A percentile compares a stretch with the other conserved stretches of the same genome.
phyloP scores from a whole-genome alignment of 1,140 invertebrate genomes.

The Lepidotrigona ventralis region DNA sequence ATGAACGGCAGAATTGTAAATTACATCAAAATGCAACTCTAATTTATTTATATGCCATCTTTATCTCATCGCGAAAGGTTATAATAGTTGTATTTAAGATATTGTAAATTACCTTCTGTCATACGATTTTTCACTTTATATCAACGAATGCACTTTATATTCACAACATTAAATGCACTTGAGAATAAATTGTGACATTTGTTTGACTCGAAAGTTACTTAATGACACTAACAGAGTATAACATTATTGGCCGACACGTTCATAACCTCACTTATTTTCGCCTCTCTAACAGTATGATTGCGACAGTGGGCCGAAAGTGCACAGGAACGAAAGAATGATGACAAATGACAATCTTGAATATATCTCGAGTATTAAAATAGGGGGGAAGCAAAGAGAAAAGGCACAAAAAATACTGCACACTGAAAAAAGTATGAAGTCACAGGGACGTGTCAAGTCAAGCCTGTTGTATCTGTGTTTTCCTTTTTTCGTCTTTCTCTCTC shows the following conservation, averaged over 20 bases:
- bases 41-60: not conserved
- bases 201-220: conserved; percentile 21
- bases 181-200: conserved; percentile 19
- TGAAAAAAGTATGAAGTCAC: conserved; percentile 20
- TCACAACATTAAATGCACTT: conserved; percentile 24
- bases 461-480: conserved; percentile 18
- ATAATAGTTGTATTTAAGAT: not conserved
- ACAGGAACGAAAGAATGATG: not conserved
- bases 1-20: not conserved
- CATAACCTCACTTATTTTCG: conserved; percentile 51
- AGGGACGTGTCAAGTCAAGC: conserved; percentile 44
- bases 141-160: conserved; percentile 3
- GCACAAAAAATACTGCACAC: conserved; percentile 31
- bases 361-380: not conserved
- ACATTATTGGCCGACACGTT: conserved; percentile 44
- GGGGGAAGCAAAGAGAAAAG: not conserved
- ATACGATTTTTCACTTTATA: not conserved
- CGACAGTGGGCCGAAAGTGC: not conserved
- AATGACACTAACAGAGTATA: conserved; percentile 37
- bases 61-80: conserved; percentile 16
- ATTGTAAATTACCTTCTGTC: conserved; percentile 35
- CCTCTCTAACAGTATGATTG: conserved; percentile 20
- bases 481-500: not conserved
- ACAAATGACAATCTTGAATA: not conserved
- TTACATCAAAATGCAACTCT: not conserved